Conservation (phyloP, 2,888 invertebrate genomes). For the Drosophila buzzatii region DNA sequence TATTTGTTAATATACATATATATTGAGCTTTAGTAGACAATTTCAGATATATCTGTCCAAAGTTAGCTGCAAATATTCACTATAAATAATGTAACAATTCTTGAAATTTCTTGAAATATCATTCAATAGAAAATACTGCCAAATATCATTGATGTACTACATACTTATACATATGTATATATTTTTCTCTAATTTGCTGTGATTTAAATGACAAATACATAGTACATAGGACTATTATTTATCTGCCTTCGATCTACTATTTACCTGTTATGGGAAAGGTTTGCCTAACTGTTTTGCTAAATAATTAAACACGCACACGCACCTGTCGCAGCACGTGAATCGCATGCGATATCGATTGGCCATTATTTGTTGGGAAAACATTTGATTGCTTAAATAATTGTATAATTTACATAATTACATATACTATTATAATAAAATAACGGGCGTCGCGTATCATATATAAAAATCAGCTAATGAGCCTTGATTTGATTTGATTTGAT, state of each 20-base stretch:
- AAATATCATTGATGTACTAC: no score
- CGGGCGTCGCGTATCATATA: not conserved
- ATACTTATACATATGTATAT: no score
- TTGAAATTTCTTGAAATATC: no score
- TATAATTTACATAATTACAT: conserved; percentile 8
- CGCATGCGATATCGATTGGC: conserved; percentile 2
- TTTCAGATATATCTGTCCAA: no score
- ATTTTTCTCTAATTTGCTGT: no score
- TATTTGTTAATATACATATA: no score
- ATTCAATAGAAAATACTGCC: no score
- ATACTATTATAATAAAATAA: not conserved
- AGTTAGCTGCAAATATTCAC: no score
- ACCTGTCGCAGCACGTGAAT: conserved; percentile 9
- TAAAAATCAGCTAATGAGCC: not conserved
- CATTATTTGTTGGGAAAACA: conserved; percentile 4
- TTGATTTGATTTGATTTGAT: not conserved
- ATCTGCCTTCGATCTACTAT: not conserved
- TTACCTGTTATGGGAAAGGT: not conserved
- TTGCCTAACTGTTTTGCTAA: not conserved
- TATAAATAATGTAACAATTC: no score
- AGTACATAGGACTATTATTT: not conserved
- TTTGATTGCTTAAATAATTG: not conserved
- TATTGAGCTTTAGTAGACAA: no score
- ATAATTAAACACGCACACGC: not conserved
- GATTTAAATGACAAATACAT: no score